Base-by-base conservation (phyloP, 2,888 invertebrate species). In the Girardia tigrina region DNA sequence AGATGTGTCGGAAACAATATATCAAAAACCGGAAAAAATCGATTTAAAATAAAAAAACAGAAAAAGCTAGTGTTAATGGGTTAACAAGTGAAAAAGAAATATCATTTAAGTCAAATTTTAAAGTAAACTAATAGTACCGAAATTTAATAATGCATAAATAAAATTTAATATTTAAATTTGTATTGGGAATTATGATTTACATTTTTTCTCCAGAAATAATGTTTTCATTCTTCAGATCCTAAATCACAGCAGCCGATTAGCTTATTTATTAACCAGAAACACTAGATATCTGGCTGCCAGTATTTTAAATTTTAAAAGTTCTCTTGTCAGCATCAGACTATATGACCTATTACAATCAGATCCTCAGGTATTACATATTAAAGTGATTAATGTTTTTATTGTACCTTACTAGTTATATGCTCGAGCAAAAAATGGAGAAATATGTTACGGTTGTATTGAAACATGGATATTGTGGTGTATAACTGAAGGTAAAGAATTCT, bases 401-500 rank as follows among this genome's bases (percentile, higher is more conserved):
- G 16, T 36, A 36, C 8, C 36, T 16, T 36, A 36, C n/a, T 8
- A 56, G 56, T 56, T 56, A 16, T 20, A 56, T 56, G n/a, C 56
- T 23, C n/a, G 56, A 56, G 56, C 28, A n/a, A 26, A 74, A n/a
- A 56, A 73, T 29, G 56, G 56, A 56, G 56, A 56, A n/a, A 29
- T 77, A 23, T 78, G 74, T 27, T 77, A 29, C 73, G 91, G 93
- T 4, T 90, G 92, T 0, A 86, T 97, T 75, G 97, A 97, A 82
- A 91, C 93, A 0, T 98, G 94, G 93, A 86, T 97, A 72, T 82
- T 94, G 75, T 90, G 92, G 86, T 91, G 90, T 86, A 85, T 94
- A 74, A 90, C 88, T 0, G 85, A 84, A 78, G 84, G 81, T 28
- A 79, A 86, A 84, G 82, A 88, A 28, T 91, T 91, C 83, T 88